Evolutionary conservation across 2,797 vertebrate genomes (phyloP).

Genomic region (Calcarius lapponicus): DNA sequence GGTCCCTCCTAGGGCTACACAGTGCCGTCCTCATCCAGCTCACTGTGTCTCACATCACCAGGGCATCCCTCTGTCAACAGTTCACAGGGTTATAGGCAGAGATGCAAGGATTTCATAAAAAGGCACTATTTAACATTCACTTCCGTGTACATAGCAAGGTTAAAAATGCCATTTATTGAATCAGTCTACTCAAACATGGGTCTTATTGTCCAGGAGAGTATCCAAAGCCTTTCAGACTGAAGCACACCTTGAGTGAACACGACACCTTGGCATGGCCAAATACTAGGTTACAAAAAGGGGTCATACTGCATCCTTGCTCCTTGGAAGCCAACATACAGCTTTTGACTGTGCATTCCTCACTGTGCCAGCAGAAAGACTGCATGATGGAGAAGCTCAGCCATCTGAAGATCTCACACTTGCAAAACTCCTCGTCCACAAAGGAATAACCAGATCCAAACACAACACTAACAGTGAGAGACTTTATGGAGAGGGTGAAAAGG

Average conservation of each 20-base stretch:
- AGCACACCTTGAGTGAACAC: background rate
- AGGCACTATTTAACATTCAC: background rate
- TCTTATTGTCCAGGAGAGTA: background rate
- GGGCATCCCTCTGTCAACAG: background rate
- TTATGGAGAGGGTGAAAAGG: background rate
- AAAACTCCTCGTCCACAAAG: background rate
- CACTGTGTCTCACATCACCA: background rate
- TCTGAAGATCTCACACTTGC: background rate
- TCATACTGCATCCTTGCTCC: background rate
- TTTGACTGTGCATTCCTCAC: background rate
- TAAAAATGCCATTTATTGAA: constrained; percentile 11
- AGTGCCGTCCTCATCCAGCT: background rate
- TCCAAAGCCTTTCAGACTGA: background rate
- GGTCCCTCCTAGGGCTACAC: background rate
- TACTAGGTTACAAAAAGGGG: background rate
- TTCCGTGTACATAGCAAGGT: background rate
- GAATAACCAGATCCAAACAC: constrained; percentile 1
- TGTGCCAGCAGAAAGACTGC: accelerated
- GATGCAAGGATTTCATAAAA: background rate
- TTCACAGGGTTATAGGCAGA: background rate
- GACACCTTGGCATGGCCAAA: background rate
- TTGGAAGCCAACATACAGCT: background rate
- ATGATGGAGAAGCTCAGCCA: background rate
- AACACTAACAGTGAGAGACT: background rate
- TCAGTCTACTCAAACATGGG: background rate